phyloP scores from a whole-genome alignment of 1,140 invertebrate species.

The Drosophila pallidifrons region DNA sequence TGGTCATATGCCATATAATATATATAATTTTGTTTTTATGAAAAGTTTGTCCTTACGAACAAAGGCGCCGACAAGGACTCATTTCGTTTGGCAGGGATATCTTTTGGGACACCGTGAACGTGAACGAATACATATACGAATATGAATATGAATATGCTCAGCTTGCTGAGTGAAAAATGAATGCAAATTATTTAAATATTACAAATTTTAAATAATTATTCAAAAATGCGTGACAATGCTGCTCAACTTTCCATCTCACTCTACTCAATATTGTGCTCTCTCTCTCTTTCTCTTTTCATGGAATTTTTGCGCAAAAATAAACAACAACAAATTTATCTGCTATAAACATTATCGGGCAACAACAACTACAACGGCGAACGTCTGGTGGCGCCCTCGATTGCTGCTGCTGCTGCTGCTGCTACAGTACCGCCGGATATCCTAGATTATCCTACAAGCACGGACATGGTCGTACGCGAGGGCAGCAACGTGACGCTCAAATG shows the following conservation, averaged over 20 bases:
- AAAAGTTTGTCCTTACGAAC: conserved; percentile 77
- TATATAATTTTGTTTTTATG: conserved; percentile 48
- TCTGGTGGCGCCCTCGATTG: conserved; percentile 70
- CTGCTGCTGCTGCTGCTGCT: conserved; percentile 63
- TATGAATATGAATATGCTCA: conserved; percentile 60
- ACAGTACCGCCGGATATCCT: conserved; percentile 95
- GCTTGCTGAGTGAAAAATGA: conserved; percentile 50
- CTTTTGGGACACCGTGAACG: conserved; percentile 23
- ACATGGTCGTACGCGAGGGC: conserved; percentile 94
- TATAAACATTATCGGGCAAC: conserved; percentile 74
- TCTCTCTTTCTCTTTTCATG: conserved; percentile 48
- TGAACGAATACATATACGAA: conserved; percentile 27
- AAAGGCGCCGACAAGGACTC: conserved; percentile 57
- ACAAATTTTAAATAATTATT: conserved; percentile 61
- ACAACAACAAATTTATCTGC: conserved; percentile 38
- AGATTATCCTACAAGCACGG: conserved; percentile 93
- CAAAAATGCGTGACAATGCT: conserved; percentile 49
- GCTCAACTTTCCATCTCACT: conserved; percentile 18
- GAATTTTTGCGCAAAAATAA: background rate
- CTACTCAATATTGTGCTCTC: background rate
- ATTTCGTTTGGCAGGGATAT: conserved; percentile 35
- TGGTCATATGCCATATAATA: conserved; percentile 20
- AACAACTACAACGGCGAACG: conserved; percentile 45
- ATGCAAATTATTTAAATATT: conserved; percentile 68
- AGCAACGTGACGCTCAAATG: conserved; percentile 94